Conservation (phyloP, 2,113 vertebrate genomes). For the Panthera tigris region DNA sequence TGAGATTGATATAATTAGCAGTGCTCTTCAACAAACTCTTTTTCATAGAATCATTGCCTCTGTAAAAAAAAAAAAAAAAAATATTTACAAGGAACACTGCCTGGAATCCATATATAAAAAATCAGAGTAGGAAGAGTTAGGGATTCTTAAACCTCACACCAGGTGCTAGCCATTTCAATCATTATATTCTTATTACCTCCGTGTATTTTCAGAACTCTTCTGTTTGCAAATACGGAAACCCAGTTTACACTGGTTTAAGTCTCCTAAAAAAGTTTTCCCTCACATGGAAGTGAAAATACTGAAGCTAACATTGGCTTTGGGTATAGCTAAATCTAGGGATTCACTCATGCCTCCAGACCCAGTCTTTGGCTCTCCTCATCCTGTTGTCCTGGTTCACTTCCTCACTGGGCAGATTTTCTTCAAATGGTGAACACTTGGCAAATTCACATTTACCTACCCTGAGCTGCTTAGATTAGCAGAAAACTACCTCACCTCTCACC, state of each 20-base stretch:
- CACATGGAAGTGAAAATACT: not conserved
- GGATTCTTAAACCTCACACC: not conserved
- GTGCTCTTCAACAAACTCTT: not conserved
- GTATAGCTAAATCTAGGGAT: fast-evolving
- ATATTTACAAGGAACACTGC: not conserved
- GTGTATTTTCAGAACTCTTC: not conserved
- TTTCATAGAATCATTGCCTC: not conserved
- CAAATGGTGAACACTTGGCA: not conserved
- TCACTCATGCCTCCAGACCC: fast-evolving
- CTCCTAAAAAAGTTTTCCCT: not conserved
- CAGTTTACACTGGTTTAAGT: not conserved
- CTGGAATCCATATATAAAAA: not conserved
- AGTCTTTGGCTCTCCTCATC: no score
- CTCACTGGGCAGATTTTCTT: not conserved
- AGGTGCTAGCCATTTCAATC: not conserved
- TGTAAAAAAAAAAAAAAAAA: not conserved
- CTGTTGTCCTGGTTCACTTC: not conserved
- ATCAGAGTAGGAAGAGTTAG: not conserved
- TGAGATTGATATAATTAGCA: slow-evolving; percentile 47
- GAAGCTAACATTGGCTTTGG: not conserved
- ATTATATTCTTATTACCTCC: not conserved
- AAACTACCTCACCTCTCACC: not conserved
- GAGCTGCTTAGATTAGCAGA: not conserved
- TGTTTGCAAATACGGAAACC: not conserved
- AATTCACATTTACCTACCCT: not conserved